Conservation (phyloP, 2,888 invertebrate species). For the Stomorhina lunata region DNA sequence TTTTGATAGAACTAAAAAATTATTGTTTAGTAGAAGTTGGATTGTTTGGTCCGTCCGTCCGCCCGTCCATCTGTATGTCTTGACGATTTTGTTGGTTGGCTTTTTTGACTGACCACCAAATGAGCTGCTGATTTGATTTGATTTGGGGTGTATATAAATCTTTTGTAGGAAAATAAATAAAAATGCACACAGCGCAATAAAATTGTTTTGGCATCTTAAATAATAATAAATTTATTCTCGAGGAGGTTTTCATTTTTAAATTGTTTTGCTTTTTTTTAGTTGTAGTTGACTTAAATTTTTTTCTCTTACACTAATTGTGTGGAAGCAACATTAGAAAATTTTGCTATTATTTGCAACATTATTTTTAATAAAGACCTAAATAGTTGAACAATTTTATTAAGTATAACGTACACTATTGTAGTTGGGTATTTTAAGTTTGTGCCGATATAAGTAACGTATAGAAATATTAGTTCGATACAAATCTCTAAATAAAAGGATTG, state of each 20-base stretch:
- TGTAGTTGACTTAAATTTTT: background rate
- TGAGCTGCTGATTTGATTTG: slow-evolving; percentile 35
- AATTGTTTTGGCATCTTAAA: slow-evolving; percentile 64
- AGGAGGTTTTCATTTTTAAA: slow-evolving; percentile 49
- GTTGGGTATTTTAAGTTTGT: no score
- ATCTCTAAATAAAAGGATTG: no score
- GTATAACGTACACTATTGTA: no score
- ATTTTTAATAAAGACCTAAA: slow-evolving; percentile 59
- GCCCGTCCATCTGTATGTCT: no score
- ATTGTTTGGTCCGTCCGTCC: no score
- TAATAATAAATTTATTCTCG: slow-evolving; percentile 59
- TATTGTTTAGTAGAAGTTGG: no score
- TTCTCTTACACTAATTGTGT: no score
- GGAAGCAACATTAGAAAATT: background rate
- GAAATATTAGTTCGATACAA: no score
- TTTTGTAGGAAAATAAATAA: slow-evolving; percentile 56
- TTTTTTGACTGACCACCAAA: background rate
- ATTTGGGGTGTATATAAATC: slow-evolving; percentile 44
- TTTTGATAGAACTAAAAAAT: no score
- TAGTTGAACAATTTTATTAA: slow-evolving; percentile 14
- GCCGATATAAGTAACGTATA: no score
- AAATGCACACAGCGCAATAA: slow-evolving; percentile 61
- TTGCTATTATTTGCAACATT: slow-evolving; percentile 56
- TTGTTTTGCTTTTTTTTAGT: slow-evolving; percentile 2
- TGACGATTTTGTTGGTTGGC: no score